Evolutionary conservation across 2,113 vertebrate species (phyloP), one percentile per base, ranked within the genome.

Genomic region (Callocephalon fimbriatum): DNA sequence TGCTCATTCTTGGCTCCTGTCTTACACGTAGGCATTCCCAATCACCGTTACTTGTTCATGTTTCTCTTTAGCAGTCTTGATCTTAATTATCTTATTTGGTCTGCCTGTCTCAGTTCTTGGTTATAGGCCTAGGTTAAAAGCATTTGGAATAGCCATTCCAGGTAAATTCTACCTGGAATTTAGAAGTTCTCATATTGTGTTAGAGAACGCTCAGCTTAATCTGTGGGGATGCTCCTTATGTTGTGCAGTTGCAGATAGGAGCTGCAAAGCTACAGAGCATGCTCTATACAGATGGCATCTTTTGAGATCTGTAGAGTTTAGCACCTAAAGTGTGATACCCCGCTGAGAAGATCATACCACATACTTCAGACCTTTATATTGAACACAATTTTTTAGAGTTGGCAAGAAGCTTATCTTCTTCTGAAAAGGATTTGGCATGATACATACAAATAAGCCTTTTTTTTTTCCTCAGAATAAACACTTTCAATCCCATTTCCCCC

Each of bases 151-250:
- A 73, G 6, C 1, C 4, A 42, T 85, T 58, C 32, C 10, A n/a
- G 7, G 20, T 29, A 91, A 89, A 86, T 65, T 53, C 21, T 75
- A 38, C 9, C 7, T 27, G 29, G 23, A 71, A 53, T 89, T 74
- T 51, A 48, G 50, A 83, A 59, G 35, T 10, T 42, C 3, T 42
- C 8, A 6, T 27, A 26, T 19, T 68, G 6, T 26, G 2, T 44
- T 79, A 26, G 53, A 75, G 75, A 50, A 59, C 21, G 15, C 3
- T 68, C 8, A 37, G 78, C 88, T 86, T 47, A 31, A 53, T 40
- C 42, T 59, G 3, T 19, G 38, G 8, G 16, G 16, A 67, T 76
- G 26, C 2, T 54, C 27, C 2, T 0, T 25, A 13, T 5, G 8
- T 44, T 65, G 51, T 27, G 23, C 18, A 42, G 22, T 44, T 80